Evolutionary conservation across 2,888 invertebrate species (phyloP).

Genomic region (Lamellibrachia columna): DNA sequence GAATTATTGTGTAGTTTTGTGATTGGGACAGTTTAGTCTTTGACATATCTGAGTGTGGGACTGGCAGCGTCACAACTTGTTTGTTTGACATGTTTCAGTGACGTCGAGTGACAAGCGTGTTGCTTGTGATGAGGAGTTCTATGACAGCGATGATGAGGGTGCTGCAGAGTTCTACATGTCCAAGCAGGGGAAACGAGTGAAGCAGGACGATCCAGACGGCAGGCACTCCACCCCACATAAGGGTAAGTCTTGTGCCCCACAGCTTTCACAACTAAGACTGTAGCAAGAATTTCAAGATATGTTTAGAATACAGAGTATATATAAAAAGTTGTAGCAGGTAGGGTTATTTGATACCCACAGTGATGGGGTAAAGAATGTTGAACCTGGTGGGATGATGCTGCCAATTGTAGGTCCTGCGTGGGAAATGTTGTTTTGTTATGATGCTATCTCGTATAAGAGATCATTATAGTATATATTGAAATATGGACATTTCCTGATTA

Average conservation of each 20-base stretch:
- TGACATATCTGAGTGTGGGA: background rate
- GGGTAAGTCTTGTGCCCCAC: background rate
- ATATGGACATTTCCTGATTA: background rate
- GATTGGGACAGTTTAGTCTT: background rate
- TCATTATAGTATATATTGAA: background rate
- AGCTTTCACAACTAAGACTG: background rate
- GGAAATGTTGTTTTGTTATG: background rate
- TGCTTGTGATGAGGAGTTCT: conserved; percentile 91
- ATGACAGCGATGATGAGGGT: conserved; percentile 84
- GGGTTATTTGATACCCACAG: background rate
- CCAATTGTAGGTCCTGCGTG: background rate
- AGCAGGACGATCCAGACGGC: background rate
- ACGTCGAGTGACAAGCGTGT: conserved; percentile 84
- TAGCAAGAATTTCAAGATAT: background rate
- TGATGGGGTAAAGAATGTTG: background rate
- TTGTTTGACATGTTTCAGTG: conserved; percentile 49
- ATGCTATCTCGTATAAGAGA: background rate
- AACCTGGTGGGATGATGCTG: background rate
- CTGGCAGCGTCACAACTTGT: background rate
- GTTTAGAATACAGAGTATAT: background rate
- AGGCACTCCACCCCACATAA: background rate
- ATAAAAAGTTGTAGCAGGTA: background rate
- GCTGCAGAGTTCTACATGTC: background rate
- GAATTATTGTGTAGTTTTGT: background rate
- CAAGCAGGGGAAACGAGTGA: background rate